Evolutionary conservation across 1,140 invertebrate genomes (phyloP).

Genomic region (Drosophila saltans): DNA sequence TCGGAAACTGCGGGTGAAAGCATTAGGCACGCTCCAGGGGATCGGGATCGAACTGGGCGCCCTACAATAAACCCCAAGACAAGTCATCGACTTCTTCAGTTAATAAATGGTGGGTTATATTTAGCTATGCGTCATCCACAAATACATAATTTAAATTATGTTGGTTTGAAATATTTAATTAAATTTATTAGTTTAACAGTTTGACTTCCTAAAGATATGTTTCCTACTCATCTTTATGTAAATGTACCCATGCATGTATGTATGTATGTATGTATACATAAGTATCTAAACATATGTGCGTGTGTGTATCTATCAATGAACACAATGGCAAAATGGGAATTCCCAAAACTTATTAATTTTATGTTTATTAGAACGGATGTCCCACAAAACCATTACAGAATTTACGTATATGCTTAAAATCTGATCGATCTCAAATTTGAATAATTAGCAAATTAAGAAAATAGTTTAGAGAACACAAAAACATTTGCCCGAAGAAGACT

Average conservation of each 20-base stretch:
- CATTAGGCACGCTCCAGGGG: slow-evolving; percentile 38
- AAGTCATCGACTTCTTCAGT: slow-evolving; percentile 41
- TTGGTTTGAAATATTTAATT: background rate
- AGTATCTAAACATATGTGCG: too few relatives aligned
- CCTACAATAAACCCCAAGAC: background rate
- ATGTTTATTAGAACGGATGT: background rate
- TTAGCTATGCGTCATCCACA: background rate
- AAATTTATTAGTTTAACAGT: too few relatives aligned
- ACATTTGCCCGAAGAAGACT: slow-evolving; percentile 23
- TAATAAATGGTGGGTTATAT: background rate
- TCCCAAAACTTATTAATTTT: too few relatives aligned
- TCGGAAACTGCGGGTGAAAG: slow-evolving; percentile 57
- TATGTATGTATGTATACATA: too few relatives aligned
- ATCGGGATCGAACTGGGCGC: slow-evolving; percentile 17
- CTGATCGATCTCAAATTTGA: slow-evolving; percentile 4
- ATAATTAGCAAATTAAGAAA: slow-evolving; percentile 21
- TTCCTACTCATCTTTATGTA: too few relatives aligned
- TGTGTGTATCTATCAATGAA: background rate
- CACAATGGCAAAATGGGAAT: background rate
- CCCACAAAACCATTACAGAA: background rate
- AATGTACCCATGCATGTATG: too few relatives aligned
- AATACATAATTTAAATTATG: background rate
- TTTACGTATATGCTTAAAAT: background rate
- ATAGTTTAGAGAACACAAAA: slow-evolving; percentile 27
- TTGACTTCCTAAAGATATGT: too few relatives aligned